These are phyloP conservation scores for Bembecia ichneumoniformis DNA, from an alignment of 2,888 invertebrate genomes.

Conservation along the genomic window DNA sequence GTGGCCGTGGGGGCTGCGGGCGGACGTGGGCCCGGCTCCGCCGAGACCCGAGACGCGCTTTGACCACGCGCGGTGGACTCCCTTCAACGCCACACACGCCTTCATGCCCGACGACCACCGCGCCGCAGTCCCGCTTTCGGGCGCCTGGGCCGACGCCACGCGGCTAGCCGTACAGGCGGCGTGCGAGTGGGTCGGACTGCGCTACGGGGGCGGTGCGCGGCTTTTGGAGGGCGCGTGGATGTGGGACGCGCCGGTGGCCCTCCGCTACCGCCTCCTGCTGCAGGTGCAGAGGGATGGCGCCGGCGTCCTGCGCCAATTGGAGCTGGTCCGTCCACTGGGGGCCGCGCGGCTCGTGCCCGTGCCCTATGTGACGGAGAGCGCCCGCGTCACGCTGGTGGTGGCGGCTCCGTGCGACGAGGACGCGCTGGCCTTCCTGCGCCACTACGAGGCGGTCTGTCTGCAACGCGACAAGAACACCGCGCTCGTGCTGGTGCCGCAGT, in stretches of 20 bases:
- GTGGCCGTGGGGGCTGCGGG: constrained; percentile 79
- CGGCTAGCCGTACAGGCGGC: neutral
- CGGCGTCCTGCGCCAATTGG: constrained; percentile 68
- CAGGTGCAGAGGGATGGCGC: constrained; percentile 13
- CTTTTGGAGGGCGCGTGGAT: constrained; percentile 46
- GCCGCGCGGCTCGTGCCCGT: constrained; percentile 91
- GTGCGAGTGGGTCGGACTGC: constrained; percentile 2
- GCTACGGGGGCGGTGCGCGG: neutral
- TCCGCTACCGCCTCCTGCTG: constrained; percentile 40
- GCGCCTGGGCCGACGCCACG: constrained; percentile 34
- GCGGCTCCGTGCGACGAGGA: constrained; percentile 65
- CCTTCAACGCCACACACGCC: constrained; percentile 87
- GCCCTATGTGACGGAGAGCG: constrained; percentile 96
- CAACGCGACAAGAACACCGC: constrained; percentile 85
- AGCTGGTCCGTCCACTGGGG: constrained; percentile 87
- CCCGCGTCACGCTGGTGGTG: constrained; percentile 83
- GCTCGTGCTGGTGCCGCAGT: constrained; percentile 75
- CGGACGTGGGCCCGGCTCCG: constrained; percentile 64
- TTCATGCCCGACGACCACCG: constrained; percentile 86
- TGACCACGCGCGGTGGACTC: constrained; percentile 89
- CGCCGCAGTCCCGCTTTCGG: constrained; percentile 75
- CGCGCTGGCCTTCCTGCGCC: constrained; percentile 77
- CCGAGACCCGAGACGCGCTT: constrained; percentile 69
- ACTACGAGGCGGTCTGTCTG: constrained; percentile 81
- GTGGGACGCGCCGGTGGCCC: constrained; percentile 44